Conservation (phyloP, 2,113 vertebrate genomes). For the Crotalus horridus region DNA sequence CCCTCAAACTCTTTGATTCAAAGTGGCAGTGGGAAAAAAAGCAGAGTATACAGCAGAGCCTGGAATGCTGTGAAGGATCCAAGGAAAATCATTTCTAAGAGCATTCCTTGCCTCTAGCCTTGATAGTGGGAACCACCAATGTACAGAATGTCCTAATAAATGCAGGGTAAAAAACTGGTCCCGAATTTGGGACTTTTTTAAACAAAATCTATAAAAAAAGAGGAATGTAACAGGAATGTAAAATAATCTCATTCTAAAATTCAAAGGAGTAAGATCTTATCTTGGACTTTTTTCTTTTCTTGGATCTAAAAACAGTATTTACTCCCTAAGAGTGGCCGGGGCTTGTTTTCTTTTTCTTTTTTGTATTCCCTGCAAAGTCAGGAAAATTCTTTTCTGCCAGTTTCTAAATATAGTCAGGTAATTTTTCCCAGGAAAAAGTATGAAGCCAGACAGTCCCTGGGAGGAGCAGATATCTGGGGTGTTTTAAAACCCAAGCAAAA, state of each 20-base stretch:
- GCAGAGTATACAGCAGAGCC: neutral
- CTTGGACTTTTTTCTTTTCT: neutral
- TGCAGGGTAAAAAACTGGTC: neutral
- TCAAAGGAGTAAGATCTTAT: neutral
- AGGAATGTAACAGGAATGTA: neutral
- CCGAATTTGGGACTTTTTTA: neutral
- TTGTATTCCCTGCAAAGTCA: neutral
- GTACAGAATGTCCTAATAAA: neutral
- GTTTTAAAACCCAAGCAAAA: neutral
- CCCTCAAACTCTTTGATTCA: neutral
- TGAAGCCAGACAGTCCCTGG: neutral
- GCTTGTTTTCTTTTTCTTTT: neutral
- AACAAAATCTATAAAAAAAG: neutral
- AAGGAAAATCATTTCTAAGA: neutral
- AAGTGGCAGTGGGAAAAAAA: neutral
- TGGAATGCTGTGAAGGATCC: neutral
- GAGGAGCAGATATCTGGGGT: neutral
- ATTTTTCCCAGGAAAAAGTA: neutral
- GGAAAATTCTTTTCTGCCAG: neutral
- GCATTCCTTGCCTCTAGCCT: neutral
- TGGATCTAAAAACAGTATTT: neutral
- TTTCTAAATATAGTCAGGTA: neutral
- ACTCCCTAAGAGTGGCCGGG: neutral
- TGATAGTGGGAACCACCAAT: neutral
- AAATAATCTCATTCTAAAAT: neutral